phyloP scores from a whole-genome alignment of 1,140 invertebrate genomes.

The Luehdorfia chinensis region DNA sequence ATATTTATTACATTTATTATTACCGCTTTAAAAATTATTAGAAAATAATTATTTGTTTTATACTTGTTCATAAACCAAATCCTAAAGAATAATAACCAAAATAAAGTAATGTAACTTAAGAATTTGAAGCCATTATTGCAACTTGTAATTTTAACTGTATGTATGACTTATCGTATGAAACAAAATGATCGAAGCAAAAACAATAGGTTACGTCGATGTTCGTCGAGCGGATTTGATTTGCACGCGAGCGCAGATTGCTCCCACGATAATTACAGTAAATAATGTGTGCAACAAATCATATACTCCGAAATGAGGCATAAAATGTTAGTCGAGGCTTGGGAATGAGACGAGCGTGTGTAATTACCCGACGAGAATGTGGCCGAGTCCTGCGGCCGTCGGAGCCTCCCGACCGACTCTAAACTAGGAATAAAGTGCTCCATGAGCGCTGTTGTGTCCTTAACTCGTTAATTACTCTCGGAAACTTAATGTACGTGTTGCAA shows the following conservation, averaged over 20 bases:
- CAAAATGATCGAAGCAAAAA: constrained; percentile 19
- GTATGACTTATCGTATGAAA: constrained; percentile 1
- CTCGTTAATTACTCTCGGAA: constrained; percentile 63
- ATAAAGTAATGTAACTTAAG: too few species aligned
- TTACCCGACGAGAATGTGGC: constrained; percentile 70
- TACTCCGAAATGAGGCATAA: constrained; percentile 68
- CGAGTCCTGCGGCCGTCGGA: constrained; percentile 53
- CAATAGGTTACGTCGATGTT: constrained; percentile 29
- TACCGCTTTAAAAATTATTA: too few species aligned
- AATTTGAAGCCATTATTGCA: constrained; percentile 1
- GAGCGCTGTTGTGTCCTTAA: constrained; percentile 45
- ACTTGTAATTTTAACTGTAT: not conserved
- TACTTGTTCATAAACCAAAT: too few species aligned
- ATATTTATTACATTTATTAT: too few species aligned
- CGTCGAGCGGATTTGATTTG: constrained; percentile 39
- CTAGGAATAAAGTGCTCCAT: constrained; percentile 65
- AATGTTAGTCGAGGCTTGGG: constrained; percentile 65
- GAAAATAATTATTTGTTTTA: too few species aligned
- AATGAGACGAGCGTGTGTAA: constrained; percentile 65
- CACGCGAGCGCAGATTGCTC: constrained; percentile 42
- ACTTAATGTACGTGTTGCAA: constrained; percentile 51
- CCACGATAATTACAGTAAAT: constrained; percentile 67
- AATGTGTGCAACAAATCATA: constrained; percentile 67
- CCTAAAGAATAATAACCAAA: too few species aligned
- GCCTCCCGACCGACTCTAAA: constrained; percentile 52